phyloP scores from a whole-genome alignment of 37 sponge, comb jelly and placozoan genomes.

The Geodia barretti region DNA sequence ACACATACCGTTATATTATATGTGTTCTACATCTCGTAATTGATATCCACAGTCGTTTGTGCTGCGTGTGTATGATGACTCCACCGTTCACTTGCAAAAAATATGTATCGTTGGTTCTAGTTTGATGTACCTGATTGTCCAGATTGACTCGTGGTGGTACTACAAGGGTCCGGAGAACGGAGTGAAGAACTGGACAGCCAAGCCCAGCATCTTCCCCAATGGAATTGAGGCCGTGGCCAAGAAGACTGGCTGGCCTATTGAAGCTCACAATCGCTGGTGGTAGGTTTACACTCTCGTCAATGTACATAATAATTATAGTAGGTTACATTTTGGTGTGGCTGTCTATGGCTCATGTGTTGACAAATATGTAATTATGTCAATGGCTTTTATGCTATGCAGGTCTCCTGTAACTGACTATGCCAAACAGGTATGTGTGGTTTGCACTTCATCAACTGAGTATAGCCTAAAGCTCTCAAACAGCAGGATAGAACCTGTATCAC shows the following conservation, averaged over 20 bases:
- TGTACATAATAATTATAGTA: neutral
- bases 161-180: slow-evolving; percentile 63
- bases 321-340: neutral
- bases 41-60: too few relatives aligned
- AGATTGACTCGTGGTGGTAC: slow-evolving; percentile 91
- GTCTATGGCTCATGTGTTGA: neutral
- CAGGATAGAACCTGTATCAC: too few relatives aligned
- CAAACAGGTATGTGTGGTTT: slow-evolving; percentile 35
- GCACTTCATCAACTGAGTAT: too few relatives aligned
- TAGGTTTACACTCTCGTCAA: slow-evolving; percentile 6
- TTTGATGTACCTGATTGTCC: neutral
- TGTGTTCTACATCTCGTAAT: too few relatives aligned
- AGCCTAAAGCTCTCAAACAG: too few relatives aligned
- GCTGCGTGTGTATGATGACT: neutral
- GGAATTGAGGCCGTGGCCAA: slow-evolving; percentile 60
- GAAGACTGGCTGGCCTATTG: slow-evolving; percentile 61
- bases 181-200: slow-evolving; percentile 84
- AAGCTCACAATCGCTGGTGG: slow-evolving; percentile 84
- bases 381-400: neutral
- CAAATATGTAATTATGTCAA: neutral
- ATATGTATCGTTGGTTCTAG: too few relatives aligned
- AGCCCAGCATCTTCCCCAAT: slow-evolving; percentile 65
- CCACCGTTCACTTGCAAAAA: neutral
- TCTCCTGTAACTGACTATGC: slow-evolving; percentile 70
- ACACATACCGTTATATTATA: too few relatives aligned